Evolutionary conservation across 2,888 invertebrate genomes (phyloP), one percentile per base, ranked within the genome.

Genomic region (Melinaea marsaeus): DNA sequence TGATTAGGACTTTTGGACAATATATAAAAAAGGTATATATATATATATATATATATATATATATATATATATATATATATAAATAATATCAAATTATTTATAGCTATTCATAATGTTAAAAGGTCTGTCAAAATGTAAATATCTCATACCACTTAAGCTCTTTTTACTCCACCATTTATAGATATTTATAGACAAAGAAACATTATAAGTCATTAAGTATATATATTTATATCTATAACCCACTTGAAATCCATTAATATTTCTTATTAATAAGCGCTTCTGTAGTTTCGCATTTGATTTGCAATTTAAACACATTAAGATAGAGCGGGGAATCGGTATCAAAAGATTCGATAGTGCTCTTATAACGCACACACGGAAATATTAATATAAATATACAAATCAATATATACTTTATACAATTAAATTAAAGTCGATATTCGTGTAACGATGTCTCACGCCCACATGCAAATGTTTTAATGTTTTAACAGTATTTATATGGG

Each of bases 251-350:
- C 57, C 56, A 62, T 62, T 58, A 62, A 65, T 62, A 61, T 63
- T 65, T 61, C 51, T 61, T 61, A 60, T 58, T 51, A 51, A 62
- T 63, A 65, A 55, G 60, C 60, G 65, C 65, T 68, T 65, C 65
- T 62, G 60, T 61, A 63, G 63, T 60, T 55, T 57, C 56, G 55
- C 35, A 58, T 54, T 37, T 33, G 59, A 67, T 65, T 65, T 61
- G 61, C 63, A 63, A 65, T 57, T 63, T 45, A 61, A 64, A 62
- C 57, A 61, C 61, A 63, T 63, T 66, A 63, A 62, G 62, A 62
- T 62, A 62, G 45, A 55, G 62, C 42, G 33, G n/a, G 22, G 11
- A 57, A 58, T 58, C 55, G 62, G 46, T 62, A 58, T 42, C 45
- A 51, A 58, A 51, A 54, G 37, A 57, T 46, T 45, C 37, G 46